Conservation (phyloP, 2,888 invertebrate genomes). For the Dioctria rufipes region DNA sequence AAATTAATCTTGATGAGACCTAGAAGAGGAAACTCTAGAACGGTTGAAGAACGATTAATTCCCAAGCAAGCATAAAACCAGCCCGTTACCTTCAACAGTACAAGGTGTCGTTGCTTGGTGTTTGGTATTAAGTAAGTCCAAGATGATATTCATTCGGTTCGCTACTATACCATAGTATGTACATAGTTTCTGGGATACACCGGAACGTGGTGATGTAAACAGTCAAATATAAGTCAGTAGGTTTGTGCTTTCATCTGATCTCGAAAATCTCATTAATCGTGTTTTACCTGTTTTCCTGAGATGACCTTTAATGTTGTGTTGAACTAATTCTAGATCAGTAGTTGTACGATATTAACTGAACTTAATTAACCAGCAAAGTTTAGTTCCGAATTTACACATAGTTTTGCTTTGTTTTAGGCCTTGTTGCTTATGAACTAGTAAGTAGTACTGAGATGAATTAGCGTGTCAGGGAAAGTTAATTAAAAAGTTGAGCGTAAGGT, state of each 20-base stretch:
- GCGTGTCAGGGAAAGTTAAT: too few relatives aligned
- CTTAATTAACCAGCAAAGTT: too few relatives aligned
- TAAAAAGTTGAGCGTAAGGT: too few relatives aligned
- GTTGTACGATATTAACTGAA: too few relatives aligned
- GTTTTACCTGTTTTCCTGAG: neutral
- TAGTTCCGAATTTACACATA: too few relatives aligned
- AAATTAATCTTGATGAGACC: constrained; percentile 49
- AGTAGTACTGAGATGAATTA: too few relatives aligned
- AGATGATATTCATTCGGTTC: neutral
- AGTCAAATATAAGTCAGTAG: neutral
- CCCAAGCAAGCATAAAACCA: constrained; percentile 33
- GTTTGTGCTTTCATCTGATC: neutral
- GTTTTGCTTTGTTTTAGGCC: too few relatives aligned
- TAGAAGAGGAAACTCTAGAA: constrained; percentile 26
- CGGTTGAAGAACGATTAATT: constrained; percentile 43
- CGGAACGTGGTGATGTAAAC: constrained; percentile 1
- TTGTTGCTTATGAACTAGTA: too few relatives aligned
- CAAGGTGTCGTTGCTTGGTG: neutral
- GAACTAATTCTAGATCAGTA: neutral
- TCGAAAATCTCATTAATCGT: neutral
- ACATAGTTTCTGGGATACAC: neutral
- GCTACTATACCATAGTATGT: neutral
- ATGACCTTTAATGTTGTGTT: neutral
- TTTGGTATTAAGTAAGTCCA: neutral
- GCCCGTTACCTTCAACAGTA: constrained; percentile 18